Percentiles rank a stretch among this genome's conserved stretches.
phyloP scores from a whole-genome alignment of 2,113 vertebrate genomes.

The Poeciliopsis turrubarensis region DNA sequence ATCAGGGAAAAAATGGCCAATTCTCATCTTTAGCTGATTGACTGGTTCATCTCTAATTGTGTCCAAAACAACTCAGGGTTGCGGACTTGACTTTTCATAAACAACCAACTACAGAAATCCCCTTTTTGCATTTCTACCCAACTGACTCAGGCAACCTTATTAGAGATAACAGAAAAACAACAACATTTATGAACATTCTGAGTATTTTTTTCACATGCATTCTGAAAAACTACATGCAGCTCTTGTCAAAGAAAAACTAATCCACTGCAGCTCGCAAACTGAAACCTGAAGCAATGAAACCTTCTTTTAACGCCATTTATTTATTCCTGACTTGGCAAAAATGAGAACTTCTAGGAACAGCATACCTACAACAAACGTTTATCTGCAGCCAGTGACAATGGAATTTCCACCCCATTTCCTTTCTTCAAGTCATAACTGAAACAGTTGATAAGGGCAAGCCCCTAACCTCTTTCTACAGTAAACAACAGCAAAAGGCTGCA shows the following conservation, averaged over 20 bases:
- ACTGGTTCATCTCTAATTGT: not conserved
- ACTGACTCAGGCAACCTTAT: not conserved
- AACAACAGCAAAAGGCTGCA: slow-evolving; percentile 39
- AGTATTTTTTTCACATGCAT: not conserved
- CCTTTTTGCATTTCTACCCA: not conserved
- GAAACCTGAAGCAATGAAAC: not conserved
- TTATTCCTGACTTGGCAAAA: not conserved
- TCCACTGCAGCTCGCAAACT: not conserved
- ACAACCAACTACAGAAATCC: not conserved
- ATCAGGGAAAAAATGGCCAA: not conserved
- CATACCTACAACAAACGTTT: slow-evolving; percentile 2
- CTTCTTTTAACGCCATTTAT: not conserved
- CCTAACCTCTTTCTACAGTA: slow-evolving; percentile 51
- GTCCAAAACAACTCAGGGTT: not conserved
- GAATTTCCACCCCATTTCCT: slow-evolving; percentile 65
- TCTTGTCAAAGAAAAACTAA: not conserved
- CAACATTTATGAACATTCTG: not conserved
- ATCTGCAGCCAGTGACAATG: slow-evolving; percentile 27
- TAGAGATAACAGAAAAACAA: slow-evolving; percentile 7
- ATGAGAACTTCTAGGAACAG: not conserved
- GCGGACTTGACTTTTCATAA: not conserved
- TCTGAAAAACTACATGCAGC: not conserved
- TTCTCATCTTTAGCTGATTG: not conserved
- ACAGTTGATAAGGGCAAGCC: slow-evolving; percentile 51
- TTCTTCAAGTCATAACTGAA: slow-evolving; percentile 48